Base-by-base conservation (phyloP, 2,888 invertebrate species). In the Julus scandinavius region DNA sequence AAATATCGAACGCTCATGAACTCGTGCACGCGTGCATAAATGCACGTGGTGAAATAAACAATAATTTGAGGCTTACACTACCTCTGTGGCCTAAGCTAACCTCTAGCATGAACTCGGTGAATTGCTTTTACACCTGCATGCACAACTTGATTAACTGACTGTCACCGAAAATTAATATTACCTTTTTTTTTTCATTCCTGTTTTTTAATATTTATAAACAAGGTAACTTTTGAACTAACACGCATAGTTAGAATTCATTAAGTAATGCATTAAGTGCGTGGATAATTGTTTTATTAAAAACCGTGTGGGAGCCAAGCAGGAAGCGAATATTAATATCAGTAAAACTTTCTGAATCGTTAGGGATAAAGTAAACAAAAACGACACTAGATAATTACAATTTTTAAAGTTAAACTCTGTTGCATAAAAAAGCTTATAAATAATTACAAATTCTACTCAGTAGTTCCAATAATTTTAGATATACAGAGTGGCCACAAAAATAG, bases 81-180 rank as follows among this genome's bases (percentile, higher is more conserved):
- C 80, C 80, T 80, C 38, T 38, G 80, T 80, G 80, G 38, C 80
- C 80, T 38, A 4, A 80, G 80, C 80, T 80, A 20, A 80, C 80
- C 80, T 29, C 80, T 13, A 80, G 80, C 80, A 80, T 80, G 80
- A 80, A 80, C 80, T 72, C 72, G 72, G 38, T 80, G 80, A 80
- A 80, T 80, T 80, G 80, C 80, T 80, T 80, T 80, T 80, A 38
- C 80, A 80, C 80, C 80, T 80, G 80, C 80, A 38, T 80, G 80
- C 80, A 80, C 80, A 38, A 38, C 38, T 80, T 80, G 85, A 85
- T 85, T 85, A 85, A 85, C 85, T 85, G 50, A 85, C 85, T 85
- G 85, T 85, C 85, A n/a, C 45, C 50, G 85, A 50, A 85, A 85
- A 85, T 45, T 85, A 85, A 85, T 85, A 85, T 20, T 85, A 50